Base-by-base conservation (phyloP, 2,888 invertebrate genomes). In the Oxytorus armatus region DNA sequence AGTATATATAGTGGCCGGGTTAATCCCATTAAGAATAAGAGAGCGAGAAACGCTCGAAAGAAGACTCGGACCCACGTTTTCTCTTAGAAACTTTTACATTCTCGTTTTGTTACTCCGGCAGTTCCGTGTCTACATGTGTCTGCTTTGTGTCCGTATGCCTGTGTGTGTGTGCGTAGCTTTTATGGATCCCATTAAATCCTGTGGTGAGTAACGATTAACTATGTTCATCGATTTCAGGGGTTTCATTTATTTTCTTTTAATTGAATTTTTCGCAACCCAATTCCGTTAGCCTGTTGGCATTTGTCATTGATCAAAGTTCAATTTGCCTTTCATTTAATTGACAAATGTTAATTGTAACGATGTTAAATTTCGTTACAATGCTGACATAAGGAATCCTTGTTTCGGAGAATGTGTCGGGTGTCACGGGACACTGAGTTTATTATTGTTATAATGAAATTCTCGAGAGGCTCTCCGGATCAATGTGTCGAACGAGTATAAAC, bases 1-100 rank as follows among this genome's bases (percentile, higher is more conserved):
- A n/a, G n/a, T n/a, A n/a, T n/a, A n/a, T n/a, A n/a, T 86, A 23
- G 23, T 49, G 85, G 80, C 79, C 84, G 76, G 87, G 88, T 87
- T 86, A 89, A 89, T 86, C 85, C 89, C 89, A 89, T 90, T 88
- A 89, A 87, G 61, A 49, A 47, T 44, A 47, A 10, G 36, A 29
- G 82, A 59, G 72, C 29, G 23, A 49, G 79, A 77, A 59, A 68
- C 82, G 82, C 79, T 76, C 81, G 68, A 33, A 59, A 80, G 83
- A 59, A 80, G 83, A 83, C 72, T 74, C 78, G 82, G 82, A 84
- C 83, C 84, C 83, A 75, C 75, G 14, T 51, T 72, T 76, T 47
- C 63, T 70, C 53, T 66, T 66, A 23, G 66, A 76, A n/a, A 59
- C 55, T 36, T 66, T 61, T 76, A 83, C 82, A 82, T 82, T 84